Percentiles rank a stretch among this genome's conserved stretches.
phyloP scores from a whole-genome alignment of 2,888 invertebrate genomes.

The Cantharis rustica region DNA sequence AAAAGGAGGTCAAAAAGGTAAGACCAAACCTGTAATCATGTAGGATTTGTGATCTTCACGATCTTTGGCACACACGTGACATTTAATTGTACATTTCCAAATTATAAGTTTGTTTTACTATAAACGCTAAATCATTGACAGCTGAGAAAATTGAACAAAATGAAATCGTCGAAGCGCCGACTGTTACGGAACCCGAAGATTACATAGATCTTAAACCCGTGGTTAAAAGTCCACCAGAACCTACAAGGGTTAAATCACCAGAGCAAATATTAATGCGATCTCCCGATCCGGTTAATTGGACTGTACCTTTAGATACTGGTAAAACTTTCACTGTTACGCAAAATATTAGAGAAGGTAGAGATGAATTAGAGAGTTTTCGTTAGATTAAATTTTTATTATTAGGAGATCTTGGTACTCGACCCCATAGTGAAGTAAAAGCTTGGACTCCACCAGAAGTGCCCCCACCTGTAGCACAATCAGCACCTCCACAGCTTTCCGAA shows the following conservation, averaged over 20 bases:
- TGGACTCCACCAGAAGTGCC: conserved; percentile 69
- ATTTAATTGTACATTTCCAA: background rate
- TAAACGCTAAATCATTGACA: conserved; percentile 18
- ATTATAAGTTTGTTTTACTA: background rate
- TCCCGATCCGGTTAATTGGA: conserved; percentile 95
- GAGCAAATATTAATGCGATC: conserved; percentile 92
- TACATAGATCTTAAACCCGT: conserved; percentile 67
- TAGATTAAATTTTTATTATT: background rate
- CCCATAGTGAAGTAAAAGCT: conserved; percentile 86
- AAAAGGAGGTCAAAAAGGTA: conserved; percentile 51
- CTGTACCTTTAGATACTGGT: conserved; percentile 90
- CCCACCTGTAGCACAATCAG: conserved; percentile 69
- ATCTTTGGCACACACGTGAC: conserved; percentile 54
- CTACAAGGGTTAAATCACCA: conserved; percentile 90
- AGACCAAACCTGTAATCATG: conserved; percentile 25
- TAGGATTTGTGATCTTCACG: conserved; percentile 42
- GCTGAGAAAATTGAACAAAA: conserved; percentile 36
- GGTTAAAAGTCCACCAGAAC: conserved; percentile 91
- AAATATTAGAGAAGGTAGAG: conserved; percentile 79
- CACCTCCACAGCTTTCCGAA: conserved; percentile 68
- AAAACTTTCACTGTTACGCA: conserved; percentile 93
- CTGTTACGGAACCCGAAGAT: conserved; percentile 51
- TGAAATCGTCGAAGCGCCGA: conserved; percentile 53
- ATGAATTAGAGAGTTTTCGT: background rate
- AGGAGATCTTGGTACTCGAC: conserved; percentile 82